These are phyloP conservation scores for Rhopalosiphum maidis DNA, from an alignment of 1,140 invertebrate genomes.

Conservation along the genomic window DNA sequence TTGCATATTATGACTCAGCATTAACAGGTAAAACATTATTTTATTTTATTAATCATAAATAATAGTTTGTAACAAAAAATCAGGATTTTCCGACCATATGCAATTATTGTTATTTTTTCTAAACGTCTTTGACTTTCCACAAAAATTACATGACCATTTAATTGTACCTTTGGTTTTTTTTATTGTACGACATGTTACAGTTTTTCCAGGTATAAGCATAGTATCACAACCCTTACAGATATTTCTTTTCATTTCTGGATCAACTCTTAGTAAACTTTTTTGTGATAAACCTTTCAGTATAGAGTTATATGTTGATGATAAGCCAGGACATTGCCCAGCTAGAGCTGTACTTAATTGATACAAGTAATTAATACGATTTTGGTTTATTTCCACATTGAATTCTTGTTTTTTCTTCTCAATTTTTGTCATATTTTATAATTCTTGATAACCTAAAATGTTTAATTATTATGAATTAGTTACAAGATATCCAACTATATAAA, in stretches of 20 bases:
- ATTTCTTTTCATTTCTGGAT: slow-evolving; percentile 60
- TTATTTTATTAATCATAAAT: slow-evolving; percentile 49
- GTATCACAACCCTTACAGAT: slow-evolving; percentile 61
- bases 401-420: slow-evolving; percentile 47
- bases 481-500: background rate
- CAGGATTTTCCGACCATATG: slow-evolving; percentile 20
- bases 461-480: background rate
- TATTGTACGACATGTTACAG: slow-evolving; percentile 59
- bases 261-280: slow-evolving; percentile 59
- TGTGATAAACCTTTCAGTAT: slow-evolving; percentile 58
- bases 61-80: slow-evolving; percentile 42
- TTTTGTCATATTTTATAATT: background rate
- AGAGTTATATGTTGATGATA: slow-evolving; percentile 59
- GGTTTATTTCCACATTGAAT: slow-evolving; percentile 34
- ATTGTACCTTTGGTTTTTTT: slow-evolving; percentile 60
- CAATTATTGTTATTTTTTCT: slow-evolving; percentile 41
- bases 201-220: slow-evolving; percentile 60
- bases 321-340: slow-evolving; percentile 18
- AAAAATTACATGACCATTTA: slow-evolving; percentile 59
- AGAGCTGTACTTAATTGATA: slow-evolving; percentile 59
- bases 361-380: slow-evolving; percentile 59
- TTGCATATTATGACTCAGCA: slow-evolving; percentile 84
- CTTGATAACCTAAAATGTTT: background rate
- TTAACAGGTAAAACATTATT: slow-evolving; percentile 69
- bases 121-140: slow-evolving; percentile 28